A percentile compares a stretch with the other conserved stretches of the same genome.
Evolutionary conservation across 2,888 invertebrate species (phyloP).

Genomic region (Drosophila pseudotalamancana): DNA sequence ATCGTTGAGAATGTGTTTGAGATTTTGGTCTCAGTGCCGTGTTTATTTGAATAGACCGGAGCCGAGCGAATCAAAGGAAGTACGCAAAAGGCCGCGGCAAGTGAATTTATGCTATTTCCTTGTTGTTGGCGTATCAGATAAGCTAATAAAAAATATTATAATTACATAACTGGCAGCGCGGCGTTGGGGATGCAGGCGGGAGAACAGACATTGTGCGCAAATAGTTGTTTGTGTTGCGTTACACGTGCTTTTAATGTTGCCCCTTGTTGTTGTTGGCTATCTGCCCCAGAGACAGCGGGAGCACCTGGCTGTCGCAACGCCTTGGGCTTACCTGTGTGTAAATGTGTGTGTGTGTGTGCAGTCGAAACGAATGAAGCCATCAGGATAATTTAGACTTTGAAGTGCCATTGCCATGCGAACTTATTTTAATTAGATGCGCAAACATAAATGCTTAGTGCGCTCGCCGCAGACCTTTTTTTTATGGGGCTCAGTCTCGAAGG

Average conservation of each 20-base stretch:
- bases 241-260: slow-evolving; percentile 54
- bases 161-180: slow-evolving; percentile 79
- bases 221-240: slow-evolving; percentile 39
- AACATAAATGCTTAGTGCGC: slow-evolving; percentile 76
- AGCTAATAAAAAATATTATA: slow-evolving; percentile 84
- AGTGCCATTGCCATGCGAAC: slow-evolving; percentile 77
- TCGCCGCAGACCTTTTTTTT: slow-evolving; percentile 55
- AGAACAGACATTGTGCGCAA: slow-evolving; percentile 28
- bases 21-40: background rate
- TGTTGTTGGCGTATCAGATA: slow-evolving; percentile 82
- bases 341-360: slow-evolving; percentile 18
- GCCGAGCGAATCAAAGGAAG: slow-evolving; percentile 56
- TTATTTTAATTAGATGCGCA: slow-evolving; percentile 77
- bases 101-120: slow-evolving; percentile 82
- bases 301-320: slow-evolving; percentile 46
- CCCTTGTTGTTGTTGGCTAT: slow-evolving; percentile 46
- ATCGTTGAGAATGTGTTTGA: background rate
- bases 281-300: slow-evolving; percentile 1
- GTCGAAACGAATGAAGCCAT: slow-evolving; percentile 74
- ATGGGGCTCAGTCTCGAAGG: slow-evolving; percentile 35
- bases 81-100: slow-evolving; percentile 35
- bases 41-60: slow-evolving; percentile 32
- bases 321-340: slow-evolving; percentile 28
- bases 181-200: slow-evolving; percentile 39
- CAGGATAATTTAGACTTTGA: slow-evolving; percentile 78